Base-by-base conservation (phyloP, 2,888 invertebrate species). In the Lissonota sp. region DNA sequence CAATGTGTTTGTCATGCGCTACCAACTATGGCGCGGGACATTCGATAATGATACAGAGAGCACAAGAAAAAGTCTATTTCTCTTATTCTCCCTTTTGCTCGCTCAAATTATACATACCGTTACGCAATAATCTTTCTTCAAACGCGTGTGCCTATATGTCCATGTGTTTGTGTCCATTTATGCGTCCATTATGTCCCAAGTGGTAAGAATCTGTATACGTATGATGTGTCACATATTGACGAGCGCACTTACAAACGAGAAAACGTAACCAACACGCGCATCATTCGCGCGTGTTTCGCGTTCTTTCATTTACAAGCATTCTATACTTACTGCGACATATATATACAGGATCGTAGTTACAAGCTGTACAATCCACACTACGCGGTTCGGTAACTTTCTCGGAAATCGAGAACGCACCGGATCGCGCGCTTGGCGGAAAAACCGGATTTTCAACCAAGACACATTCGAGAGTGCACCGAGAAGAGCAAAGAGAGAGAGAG, bases 381-480 rank as follows among this genome's bases (percentile, higher is more conserved):
- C 44, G 51, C 58, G 78, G 81, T 83, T 83, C 80, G 83, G 75
- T 83, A 81, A 83, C 83, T 83, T 83, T 81, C 83, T 81, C 83
- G 81, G 80, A 83, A 83, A 83, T 81, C 78, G 78, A 77, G 78
- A 81, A 78, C 78, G 78, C 77, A 66, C 78, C 64, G 77, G 64
- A 64, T 74, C 66, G 72, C 51, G 73, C 64, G 70, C 74, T 70
- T 77, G 64, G 40, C 51, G 73, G 74, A 81, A 81, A 81, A 81
- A 64, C 77, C 69, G 81, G 74, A 74, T 78, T 81, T 78, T 74
- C 69, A 78, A 66, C 69, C 26, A 40, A 63, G 55, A 63, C 70
- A 75, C 64, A 26, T 51, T 26, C 14, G 44, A 10, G 53, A 26
- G 26, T 26, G 26, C 26, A 26, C 26, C 67, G 51, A 75, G 75